Base-by-base conservation (phyloP, 2,113 vertebrate species). In the Aldabrachelys gigantea region DNA sequence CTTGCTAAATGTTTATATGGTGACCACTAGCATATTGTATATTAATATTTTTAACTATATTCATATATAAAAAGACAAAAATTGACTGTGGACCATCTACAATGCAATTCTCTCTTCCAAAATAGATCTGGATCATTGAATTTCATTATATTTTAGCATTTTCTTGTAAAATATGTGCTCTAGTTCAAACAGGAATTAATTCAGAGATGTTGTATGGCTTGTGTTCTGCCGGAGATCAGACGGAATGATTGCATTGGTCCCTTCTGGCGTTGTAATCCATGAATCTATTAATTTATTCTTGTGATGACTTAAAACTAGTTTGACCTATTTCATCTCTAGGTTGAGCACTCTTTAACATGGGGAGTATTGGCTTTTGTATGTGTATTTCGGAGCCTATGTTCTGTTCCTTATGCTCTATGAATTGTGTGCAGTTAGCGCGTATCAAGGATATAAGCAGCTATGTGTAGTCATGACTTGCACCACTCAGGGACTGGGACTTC, bases 391-490 rank as follows among this genome's bases (percentile, higher is more conserved):
- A 92, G 31, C 78, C 82, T 72, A 35, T 80, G n/a, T 21, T 86
- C 89, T 82, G 81, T 91, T 94, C 85, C 93, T 72, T 90, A 24
- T 83, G 83, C 78, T 84, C 14, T 10, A 0, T 72, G 35, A 72
- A 21, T 92, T 89, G 69, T 91, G 25, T 53, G 29, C 87, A 53
- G 49, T 78, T 95, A 87, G 79, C 82, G 94, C 56, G 84, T 95
- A 86, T 17, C 1, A 87, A 75, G 50, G 82, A 54, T 89, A 53
- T 82, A 78, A 10, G 19, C 10, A 72, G n/a, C 17, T 38, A 21
- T 38, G 52, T 80, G 24, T 79, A 85, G 79, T 88, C 81, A 80
- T 29, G 82, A 87, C 82, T 85, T 1, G 25, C 44, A 94, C 14
- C 53, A 91, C 65, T 78, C 6, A 90, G 88, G 65, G 21, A 31